Conservation (phyloP, 1,140 invertebrate species). For the Reticulitermes speratus region DNA sequence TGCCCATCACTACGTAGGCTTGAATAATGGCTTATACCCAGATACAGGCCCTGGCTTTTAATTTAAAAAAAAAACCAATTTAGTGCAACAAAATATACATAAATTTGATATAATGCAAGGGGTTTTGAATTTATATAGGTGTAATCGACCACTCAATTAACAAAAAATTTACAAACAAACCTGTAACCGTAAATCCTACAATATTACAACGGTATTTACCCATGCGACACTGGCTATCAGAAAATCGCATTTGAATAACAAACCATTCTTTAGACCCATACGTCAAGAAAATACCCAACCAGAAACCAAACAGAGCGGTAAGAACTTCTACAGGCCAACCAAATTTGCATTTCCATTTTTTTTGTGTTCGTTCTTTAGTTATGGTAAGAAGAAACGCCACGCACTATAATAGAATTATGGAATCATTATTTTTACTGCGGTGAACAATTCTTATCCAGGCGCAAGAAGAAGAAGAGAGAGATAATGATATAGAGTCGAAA, state of each 20-base stretch:
- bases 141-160: no score
- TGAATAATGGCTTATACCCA: no score
- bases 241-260: neutral
- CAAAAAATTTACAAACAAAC: no score
- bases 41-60: no score
- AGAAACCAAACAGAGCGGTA: neutral
- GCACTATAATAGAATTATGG: slow-evolving; percentile 5
- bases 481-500: neutral
- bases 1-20: no score
- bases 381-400: neutral
- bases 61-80: no score
- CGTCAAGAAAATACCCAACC: neutral
- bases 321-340: neutral
- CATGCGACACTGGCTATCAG: neutral
- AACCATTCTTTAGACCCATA: neutral
- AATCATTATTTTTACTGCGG: slow-evolving; percentile 16
- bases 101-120: no score
- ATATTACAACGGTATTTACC: neutral
- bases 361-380: neutral
- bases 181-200: no score
- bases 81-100: no score
- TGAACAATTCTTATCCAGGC: slow-evolving; percentile 11
- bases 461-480: neutral
- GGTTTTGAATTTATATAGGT: no score
- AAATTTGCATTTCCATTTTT: neutral